Conservation (phyloP, 1,140 invertebrate species). For the Prorops nasuta region DNA sequence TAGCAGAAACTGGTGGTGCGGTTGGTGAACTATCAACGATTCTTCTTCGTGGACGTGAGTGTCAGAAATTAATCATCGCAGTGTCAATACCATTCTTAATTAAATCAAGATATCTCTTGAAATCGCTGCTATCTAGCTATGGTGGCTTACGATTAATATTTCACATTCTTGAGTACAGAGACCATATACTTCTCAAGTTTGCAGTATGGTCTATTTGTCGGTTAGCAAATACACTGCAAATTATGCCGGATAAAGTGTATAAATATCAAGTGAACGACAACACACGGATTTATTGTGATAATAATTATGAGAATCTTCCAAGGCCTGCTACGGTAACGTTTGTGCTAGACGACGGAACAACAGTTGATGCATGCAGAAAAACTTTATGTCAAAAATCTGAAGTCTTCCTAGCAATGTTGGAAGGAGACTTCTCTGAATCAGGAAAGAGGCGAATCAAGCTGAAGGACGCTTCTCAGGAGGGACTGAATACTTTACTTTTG, state of each 20-base stretch:
- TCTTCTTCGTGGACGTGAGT: constrained; percentile 37
- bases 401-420: constrained; percentile 66
- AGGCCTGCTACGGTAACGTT: constrained; percentile 55
- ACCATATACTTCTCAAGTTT: constrained; percentile 36
- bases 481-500: constrained; percentile 57
- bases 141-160: constrained; percentile 45
- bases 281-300: too few species aligned
- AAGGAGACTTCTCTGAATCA: constrained; percentile 67
- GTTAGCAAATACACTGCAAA: constrained; percentile 35
- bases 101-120: constrained; percentile 31
- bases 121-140: constrained; percentile 34
- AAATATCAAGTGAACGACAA: constrained; percentile 10
- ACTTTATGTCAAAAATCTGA: constrained; percentile 64
- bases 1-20: constrained; percentile 41
- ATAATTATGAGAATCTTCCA: not conserved
- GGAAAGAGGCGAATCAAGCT: constrained; percentile 58
- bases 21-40: constrained; percentile 40
- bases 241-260: constrained; percentile 28
- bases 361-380: constrained; percentile 61
- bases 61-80: constrained; percentile 38
- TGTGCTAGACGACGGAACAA: constrained; percentile 63
- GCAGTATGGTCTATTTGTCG: constrained; percentile 45
- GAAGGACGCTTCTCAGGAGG: constrained; percentile 58
- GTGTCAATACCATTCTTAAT: constrained; percentile 50
- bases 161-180: constrained; percentile 23